A percentile compares a stretch with the other conserved stretches of the same genome.
These are phyloP conservation scores for Aelia acuminata DNA, from an alignment of 2,888 invertebrate species.

Conservation along the genomic window DNA sequence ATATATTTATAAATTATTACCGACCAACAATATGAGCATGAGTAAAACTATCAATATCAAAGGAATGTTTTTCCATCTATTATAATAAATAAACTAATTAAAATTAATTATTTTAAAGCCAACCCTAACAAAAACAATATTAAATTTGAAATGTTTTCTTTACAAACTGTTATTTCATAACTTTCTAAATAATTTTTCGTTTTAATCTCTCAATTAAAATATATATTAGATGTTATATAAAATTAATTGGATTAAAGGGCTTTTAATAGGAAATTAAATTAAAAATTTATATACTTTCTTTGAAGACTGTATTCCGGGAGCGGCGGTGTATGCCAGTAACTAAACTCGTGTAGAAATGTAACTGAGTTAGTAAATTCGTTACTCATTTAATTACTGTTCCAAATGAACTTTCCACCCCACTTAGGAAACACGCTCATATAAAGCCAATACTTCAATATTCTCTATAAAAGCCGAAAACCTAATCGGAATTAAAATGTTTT, in stretches of 20 bases:
- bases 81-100: too few species aligned
- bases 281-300: background rate
- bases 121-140: background rate
- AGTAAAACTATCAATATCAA: too few species aligned
- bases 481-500: background rate
- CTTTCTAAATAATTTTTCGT: too few species aligned
- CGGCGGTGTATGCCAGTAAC: background rate
- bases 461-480: background rate
- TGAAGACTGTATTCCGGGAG: background rate
- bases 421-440: background rate
- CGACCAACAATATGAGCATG: too few species aligned
- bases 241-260: background rate
- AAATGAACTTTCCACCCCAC: constrained; percentile 2
- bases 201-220: background rate
- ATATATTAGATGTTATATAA: background rate
- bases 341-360: constrained; percentile 29
- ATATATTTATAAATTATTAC: too few species aligned
- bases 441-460: constrained; percentile 30
- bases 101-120: too few species aligned
- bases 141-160: background rate
- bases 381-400: constrained; percentile 11
- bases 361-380: constrained; percentile 21
- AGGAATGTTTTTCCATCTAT: too few species aligned
- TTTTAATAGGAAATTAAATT: background rate
- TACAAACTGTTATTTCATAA: background rate